Percentiles rank a stretch among this genome's conserved stretches.
phyloP scores from a whole-genome alignment of 2,113 vertebrate species.

The Propithecus coquereli region DNA sequence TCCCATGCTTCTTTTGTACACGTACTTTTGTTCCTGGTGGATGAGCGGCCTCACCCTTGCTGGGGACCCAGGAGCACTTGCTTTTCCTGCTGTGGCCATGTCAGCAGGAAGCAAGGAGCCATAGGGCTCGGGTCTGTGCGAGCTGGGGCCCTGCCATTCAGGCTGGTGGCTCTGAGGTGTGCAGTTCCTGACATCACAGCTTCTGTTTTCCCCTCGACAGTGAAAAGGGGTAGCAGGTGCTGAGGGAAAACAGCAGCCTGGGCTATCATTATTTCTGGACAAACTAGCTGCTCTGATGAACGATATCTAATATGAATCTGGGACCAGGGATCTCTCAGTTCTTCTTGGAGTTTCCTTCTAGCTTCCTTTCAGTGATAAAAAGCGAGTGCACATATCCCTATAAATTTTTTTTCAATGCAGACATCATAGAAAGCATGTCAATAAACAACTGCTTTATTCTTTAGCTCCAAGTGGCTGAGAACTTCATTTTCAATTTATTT shows the following conservation, averaged over 20 bases:
- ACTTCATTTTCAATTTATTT: slow-evolving; percentile 68
- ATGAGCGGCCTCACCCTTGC: not conserved
- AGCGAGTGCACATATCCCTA: slow-evolving; percentile 48
- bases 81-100: not conserved
- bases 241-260: not conserved
- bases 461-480: slow-evolving; percentile 62
- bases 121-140: not conserved
- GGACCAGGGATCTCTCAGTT: not conserved
- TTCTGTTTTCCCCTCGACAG: not conserved
- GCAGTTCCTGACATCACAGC: not conserved
- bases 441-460: slow-evolving; percentile 43
- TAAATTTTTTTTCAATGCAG: slow-evolving; percentile 68
- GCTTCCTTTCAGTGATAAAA: slow-evolving; percentile 61
- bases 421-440: not conserved
- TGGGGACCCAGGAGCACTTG: not conserved
- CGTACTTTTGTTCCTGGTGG: not conserved
- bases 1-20: not conserved
- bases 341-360: slow-evolving; percentile 55
- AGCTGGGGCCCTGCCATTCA: not conserved
- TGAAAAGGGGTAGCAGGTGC: slow-evolving; percentile 62
- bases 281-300: slow-evolving; percentile 68
- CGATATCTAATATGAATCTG: slow-evolving; percentile 60
- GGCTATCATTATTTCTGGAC: slow-evolving; percentile 64
- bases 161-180: not conserved
- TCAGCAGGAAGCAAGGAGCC: not conserved